A percentile compares a stretch with the other conserved stretches of the same genome.
phyloP scores from a whole-genome alignment of 2,797 vertebrate genomes.

The Corythornis leucogaster region DNA sequence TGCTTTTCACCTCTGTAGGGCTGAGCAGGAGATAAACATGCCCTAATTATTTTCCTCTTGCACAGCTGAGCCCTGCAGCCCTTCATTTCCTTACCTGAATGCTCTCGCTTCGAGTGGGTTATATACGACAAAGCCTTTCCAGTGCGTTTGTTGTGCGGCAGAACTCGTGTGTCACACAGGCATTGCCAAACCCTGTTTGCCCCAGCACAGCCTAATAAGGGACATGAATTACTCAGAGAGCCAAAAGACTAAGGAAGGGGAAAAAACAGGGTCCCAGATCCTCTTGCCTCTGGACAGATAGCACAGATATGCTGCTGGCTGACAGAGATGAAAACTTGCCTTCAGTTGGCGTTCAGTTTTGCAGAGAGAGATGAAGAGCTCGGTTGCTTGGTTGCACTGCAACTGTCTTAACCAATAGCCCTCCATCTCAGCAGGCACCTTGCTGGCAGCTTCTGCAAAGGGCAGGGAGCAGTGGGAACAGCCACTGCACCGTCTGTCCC shows the following conservation, averaged over 20 bases:
- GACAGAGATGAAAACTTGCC: neutral
- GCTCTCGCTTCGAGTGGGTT: conserved; percentile 12
- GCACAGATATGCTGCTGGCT: fast-evolving
- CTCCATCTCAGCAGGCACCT: neutral
- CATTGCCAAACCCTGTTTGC: neutral
- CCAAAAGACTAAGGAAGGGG: neutral
- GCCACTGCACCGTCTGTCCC: neutral
- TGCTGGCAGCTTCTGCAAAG: neutral
- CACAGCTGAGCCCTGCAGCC: conserved; percentile 55
- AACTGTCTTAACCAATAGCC: neutral
- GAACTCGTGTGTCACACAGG: conserved; percentile 3
- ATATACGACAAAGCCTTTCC: conserved; percentile 3
- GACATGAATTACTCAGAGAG: neutral
- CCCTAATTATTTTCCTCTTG: conserved; percentile 56
- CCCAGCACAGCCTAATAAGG: neutral
- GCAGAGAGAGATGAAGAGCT: neutral
- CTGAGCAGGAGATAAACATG: conserved; percentile 52
- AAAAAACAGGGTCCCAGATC: neutral
- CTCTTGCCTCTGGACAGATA: neutral
- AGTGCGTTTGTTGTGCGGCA: neutral
- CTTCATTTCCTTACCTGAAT: conserved; percentile 61
- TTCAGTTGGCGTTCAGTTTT: neutral
- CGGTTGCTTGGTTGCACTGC: neutral
- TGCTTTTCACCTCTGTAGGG: conserved; percentile 65
- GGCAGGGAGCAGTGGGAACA: neutral